Evolutionary conservation across 2,113 vertebrate genomes (phyloP), one percentile per base, ranked within the genome.

Genomic region (Smithornis capensis): DNA sequence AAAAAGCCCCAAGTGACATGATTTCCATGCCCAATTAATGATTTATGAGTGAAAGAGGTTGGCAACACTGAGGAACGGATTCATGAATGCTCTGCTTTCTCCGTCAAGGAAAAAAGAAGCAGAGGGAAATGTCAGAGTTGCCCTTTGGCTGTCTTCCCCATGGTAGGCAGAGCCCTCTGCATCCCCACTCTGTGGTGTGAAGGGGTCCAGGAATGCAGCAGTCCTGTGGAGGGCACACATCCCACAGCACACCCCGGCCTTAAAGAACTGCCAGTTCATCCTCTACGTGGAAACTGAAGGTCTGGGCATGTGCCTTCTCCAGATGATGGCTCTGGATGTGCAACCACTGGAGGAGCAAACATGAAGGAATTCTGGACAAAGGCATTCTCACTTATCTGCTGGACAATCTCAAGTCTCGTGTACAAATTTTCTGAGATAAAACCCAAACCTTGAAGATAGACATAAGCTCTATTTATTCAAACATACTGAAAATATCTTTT

Each of bases 41-140:
- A 92, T 65, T 95, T 90, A 71, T 69, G 83, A 95, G 53, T 53
- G 87, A 83, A 4, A 0, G 35, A 89, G 38, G 37, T 50, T 94
- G 82, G 87, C 90, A 94, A n/a, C 12, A 18, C 42, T 40, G 59
- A 56, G 31, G 44, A 88, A 75, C 73, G 94, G 92, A 90, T 64
- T 96, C 92, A 64, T 67, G 47, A 90, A 88, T 40, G 40, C 59
- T 89, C 64, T 86, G 88, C 59, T 93, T 96, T 94, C 92, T 94
- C 69, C 90, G 78, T 71, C 56, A 93, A 89, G 73, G 40, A 12
- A 92, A 91, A 94, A 65, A 86, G 55, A 31, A 79, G 53, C 24
- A 23, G 59, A 92, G 35, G 27, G 52, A 94, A 91, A 95, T 77
- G 79, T 73, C 84, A 94, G 78, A 89, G 33, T 37, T 87, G 63